Conservation (phyloP, 2,113 vertebrate genomes). For the Seriola quinqueradiata region DNA sequence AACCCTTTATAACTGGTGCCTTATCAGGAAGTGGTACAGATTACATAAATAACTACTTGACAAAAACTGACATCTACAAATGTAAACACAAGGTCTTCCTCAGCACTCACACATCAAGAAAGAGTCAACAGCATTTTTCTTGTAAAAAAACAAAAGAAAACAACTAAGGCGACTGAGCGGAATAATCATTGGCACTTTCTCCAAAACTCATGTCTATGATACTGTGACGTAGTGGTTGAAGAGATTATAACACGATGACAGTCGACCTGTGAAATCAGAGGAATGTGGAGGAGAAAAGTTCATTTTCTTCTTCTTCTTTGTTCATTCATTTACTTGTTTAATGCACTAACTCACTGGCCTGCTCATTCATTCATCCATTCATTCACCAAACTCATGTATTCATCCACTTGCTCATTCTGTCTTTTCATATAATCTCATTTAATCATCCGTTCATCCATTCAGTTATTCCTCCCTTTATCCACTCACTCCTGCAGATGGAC, state of each 20-base stretch:
- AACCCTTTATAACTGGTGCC: background rate
- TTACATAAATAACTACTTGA: slow-evolving; percentile 44
- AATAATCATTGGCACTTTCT: slow-evolving; percentile 60
- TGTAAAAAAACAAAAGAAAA: slow-evolving; percentile 30
- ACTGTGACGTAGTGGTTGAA: slow-evolving; percentile 36
- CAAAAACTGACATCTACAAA: slow-evolving; percentile 47
- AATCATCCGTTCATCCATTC: background rate
- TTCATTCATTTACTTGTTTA: background rate
- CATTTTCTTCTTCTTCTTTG: background rate
- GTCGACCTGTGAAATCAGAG: slow-evolving; percentile 11
- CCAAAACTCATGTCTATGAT: slow-evolving; percentile 13
- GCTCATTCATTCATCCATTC: background rate
- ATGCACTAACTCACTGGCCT: background rate
- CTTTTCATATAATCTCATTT: background rate
- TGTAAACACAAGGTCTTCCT: slow-evolving; percentile 47
- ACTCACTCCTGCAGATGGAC: background rate
- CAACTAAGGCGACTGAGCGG: slow-evolving; percentile 59
- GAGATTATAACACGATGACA: background rate
- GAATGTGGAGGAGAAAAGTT: slow-evolving; percentile 13
- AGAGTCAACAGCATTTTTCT: slow-evolving; percentile 18
- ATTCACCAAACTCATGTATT: background rate
- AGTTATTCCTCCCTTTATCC: background rate
- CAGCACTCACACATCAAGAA: background rate
- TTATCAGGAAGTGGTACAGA: background rate
- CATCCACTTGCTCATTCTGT: background rate